A percentile compares a stretch with the other conserved stretches of the same genome.
These are phyloP conservation scores for Troides oblongomaculatus DNA, from an alignment of 2,888 invertebrate genomes.

Conservation along the genomic window DNA sequence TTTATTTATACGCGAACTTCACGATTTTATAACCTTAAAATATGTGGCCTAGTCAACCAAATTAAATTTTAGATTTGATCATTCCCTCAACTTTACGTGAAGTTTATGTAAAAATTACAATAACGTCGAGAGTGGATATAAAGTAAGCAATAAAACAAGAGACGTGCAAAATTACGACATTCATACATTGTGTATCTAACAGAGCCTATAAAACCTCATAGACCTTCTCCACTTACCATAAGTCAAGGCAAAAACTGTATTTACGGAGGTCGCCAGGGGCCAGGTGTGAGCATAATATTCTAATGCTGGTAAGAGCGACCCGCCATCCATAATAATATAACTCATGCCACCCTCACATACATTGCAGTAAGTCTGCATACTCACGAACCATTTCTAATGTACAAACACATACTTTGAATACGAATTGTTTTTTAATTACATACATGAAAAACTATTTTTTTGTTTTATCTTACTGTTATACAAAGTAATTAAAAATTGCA, in stretches of 20 bases:
- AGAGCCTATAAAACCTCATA: conserved; percentile 35
- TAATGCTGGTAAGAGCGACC: conserved; percentile 68
- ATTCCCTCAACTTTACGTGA: neutral
- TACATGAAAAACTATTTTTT: no score
- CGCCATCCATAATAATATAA: conserved; percentile 73
- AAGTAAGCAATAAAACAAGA: conserved; percentile 12
- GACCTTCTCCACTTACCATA: conserved; percentile 49
- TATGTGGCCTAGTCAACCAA: neutral
- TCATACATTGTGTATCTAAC: conserved; percentile 22
- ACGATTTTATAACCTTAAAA: neutral
- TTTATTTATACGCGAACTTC: neutral
- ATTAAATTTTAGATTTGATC: neutral
- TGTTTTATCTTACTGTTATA: no score
- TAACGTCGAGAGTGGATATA: neutral
- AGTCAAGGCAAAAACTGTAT: conserved; percentile 61
- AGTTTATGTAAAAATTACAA: conserved; percentile 1
- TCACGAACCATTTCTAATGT: conserved; percentile 16
- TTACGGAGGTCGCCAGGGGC: conserved; percentile 57
- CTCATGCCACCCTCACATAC: conserved; percentile 47
- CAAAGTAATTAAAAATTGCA: no score
- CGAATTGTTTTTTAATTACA: no score
- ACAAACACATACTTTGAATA: neutral
- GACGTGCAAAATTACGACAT: conserved; percentile 7
- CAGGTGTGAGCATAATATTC: conserved; percentile 72
- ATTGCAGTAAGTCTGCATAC: conserved; percentile 33